Conservation (phyloP, 1,140 invertebrate species). For the Atta texana region DNA sequence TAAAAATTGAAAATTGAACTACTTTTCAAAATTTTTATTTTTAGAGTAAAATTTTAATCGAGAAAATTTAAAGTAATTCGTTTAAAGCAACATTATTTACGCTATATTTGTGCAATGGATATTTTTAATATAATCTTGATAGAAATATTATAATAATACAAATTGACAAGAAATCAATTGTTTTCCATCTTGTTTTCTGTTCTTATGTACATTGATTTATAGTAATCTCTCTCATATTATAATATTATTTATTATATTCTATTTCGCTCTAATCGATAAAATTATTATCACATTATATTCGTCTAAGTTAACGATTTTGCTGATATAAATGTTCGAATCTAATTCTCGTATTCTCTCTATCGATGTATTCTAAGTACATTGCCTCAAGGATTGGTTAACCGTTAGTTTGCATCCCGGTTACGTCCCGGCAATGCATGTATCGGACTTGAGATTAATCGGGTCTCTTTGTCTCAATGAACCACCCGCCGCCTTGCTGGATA, state of each 20-base stretch:
- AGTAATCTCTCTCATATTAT: neutral
- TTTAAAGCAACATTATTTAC: neutral
- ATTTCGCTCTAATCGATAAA: neutral
- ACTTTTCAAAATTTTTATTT: neutral
- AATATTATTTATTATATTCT: neutral
- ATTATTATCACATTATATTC: conserved; percentile 6
- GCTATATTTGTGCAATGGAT: neutral
- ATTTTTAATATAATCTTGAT: neutral
- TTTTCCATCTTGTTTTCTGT: neutral
- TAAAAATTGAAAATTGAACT: no score
- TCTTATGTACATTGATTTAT: neutral
- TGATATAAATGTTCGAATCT: neutral
- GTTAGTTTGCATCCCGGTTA: conserved; percentile 59
- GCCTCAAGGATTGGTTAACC: conserved; percentile 43
- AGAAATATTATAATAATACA: neutral
- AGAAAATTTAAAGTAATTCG: no score
- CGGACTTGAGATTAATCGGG: conserved; percentile 58
- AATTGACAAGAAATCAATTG: neutral
- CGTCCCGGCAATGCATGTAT: conserved; percentile 26
- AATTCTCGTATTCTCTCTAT: conserved; percentile 11
- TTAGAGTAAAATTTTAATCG: no score
- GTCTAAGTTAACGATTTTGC: neutral
- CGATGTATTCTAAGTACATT: neutral
- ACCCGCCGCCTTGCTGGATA: conserved; percentile 30
- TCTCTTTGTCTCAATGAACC: conserved; percentile 63